These are phyloP conservation scores for Prorops nasuta DNA, from an alignment of 1,140 invertebrate species.

Conservation along the genomic window DNA sequence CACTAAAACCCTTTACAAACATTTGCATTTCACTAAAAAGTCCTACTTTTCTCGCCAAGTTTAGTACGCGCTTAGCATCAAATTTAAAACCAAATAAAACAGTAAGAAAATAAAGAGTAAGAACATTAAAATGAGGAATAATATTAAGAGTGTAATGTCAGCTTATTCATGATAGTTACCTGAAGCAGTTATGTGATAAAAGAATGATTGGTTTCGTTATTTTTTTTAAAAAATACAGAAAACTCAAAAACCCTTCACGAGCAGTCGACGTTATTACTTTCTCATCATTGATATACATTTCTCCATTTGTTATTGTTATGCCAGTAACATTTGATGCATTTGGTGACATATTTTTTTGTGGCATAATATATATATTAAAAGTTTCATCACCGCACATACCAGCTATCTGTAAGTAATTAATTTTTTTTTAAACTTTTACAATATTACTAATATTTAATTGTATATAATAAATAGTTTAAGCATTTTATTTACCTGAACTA, in stretches of 20 bases:
- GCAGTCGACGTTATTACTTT: constrained; percentile 1
- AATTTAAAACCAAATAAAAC: not conserved
- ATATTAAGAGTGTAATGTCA: too few relatives aligned
- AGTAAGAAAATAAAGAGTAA: too few relatives aligned
- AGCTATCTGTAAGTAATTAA: constrained; percentile 1
- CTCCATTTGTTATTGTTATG: not conserved
- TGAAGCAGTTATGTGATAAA: constrained; percentile 2
- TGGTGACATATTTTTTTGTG: constrained; percentile 7
- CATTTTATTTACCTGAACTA: constrained; percentile 6
- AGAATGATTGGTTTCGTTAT: not conserved
- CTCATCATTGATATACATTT: constrained; percentile 1
- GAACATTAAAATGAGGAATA: too few relatives aligned
- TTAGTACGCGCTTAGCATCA: not conserved
- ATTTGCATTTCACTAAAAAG: not conserved
- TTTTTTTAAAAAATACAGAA: constrained; percentile 1
- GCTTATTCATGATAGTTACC: too few relatives aligned
- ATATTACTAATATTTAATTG: not conserved
- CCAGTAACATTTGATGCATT: constrained; percentile 7
- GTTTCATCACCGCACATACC: not conserved
- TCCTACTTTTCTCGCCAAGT: not conserved
- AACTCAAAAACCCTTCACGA: constrained; percentile 1
- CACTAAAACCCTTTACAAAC: not conserved
- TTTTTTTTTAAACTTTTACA: too few relatives aligned
- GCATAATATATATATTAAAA: constrained; percentile 4
- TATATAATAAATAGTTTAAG: not conserved